phyloP scores from a whole-genome alignment of 2,113 vertebrate species.

The Muntiacus muntjak region DNA sequence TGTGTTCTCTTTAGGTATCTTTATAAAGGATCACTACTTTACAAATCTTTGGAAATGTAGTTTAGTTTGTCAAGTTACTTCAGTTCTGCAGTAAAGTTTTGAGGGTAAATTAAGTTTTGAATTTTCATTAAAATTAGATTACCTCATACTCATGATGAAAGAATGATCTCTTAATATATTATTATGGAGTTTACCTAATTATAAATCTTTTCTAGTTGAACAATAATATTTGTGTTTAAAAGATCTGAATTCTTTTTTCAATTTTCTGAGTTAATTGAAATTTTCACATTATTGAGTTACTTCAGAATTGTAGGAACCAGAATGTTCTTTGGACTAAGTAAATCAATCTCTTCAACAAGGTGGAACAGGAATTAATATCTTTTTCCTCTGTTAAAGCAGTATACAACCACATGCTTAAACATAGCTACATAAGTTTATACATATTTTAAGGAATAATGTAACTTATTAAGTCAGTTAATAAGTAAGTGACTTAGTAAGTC shows the following conservation, averaged over 20 bases:
- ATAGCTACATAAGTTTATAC: not conserved
- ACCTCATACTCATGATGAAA: slow-evolving; percentile 1
- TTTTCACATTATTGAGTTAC: slow-evolving; percentile 32
- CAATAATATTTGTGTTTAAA: slow-evolving; percentile 15
- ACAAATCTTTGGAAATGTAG: not conserved
- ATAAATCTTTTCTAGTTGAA: not conserved
- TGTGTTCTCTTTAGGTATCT: not conserved
- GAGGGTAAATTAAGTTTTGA: not conserved
- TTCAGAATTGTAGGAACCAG: not conserved
- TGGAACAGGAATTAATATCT: not conserved
- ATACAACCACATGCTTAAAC: not conserved
- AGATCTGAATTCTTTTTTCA: slow-evolving; percentile 43
- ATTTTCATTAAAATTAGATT: slow-evolving; percentile 35
- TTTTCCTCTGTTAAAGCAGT: not conserved
- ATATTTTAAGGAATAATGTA: slow-evolving; percentile 18
- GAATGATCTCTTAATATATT: slow-evolving; percentile 1
- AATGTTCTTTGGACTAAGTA: slow-evolving; percentile 2
- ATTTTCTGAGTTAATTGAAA: not conserved
- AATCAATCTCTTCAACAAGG: not conserved
- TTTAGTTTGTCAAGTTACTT: slow-evolving; percentile 3
- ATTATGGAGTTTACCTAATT: not conserved
- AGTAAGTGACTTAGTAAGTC: not conserved
- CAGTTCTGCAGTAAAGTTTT: not conserved
- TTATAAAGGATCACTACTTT: not conserved
- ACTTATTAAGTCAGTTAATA: not conserved